Conservation (phyloP, 1,140 invertebrate species). For the Aphidius gifuensis region DNA sequence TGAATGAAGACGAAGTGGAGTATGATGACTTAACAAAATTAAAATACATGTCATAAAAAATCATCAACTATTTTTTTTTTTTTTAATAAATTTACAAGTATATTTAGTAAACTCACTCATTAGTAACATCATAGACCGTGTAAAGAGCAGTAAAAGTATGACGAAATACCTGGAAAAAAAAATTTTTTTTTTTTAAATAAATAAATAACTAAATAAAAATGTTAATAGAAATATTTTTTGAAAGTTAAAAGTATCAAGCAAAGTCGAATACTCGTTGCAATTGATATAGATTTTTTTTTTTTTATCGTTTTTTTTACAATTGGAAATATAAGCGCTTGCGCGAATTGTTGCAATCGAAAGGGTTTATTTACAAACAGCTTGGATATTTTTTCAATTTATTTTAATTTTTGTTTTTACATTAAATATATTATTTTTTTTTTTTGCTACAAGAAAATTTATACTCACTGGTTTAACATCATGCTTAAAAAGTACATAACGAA, state of each 20-base stretch:
- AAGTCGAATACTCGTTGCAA: not conserved
- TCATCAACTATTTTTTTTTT: conserved; percentile 13
- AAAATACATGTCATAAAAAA: conserved; percentile 9
- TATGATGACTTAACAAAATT: conserved; percentile 64
- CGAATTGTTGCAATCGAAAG: not conserved
- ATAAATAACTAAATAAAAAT: not conserved
- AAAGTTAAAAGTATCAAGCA: not conserved
- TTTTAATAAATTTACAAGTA: conserved; percentile 1
- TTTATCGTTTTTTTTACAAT: conserved; percentile 10
- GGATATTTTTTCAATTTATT: not conserved
- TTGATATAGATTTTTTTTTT: not conserved
- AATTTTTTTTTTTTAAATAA: not conserved
- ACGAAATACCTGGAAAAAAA: conserved; percentile 66
- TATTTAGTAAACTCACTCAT: conserved; percentile 65
- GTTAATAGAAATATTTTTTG: not conserved
- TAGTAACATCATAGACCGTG: conserved; percentile 81
- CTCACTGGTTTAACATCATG: conserved; percentile 82
- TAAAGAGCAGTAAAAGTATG: conserved; percentile 78
- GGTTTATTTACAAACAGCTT: not conserved
- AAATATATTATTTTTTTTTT: not conserved
- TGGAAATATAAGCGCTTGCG: conserved; percentile 3
- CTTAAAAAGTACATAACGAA: conserved; percentile 78
- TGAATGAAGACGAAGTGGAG: conserved; percentile 69
- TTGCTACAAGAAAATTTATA: conserved; percentile 30
- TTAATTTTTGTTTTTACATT: not conserved